Evolutionary conservation across 2,113 vertebrate genomes (phyloP).

Genomic region (Neolamprologus toae): DNA sequence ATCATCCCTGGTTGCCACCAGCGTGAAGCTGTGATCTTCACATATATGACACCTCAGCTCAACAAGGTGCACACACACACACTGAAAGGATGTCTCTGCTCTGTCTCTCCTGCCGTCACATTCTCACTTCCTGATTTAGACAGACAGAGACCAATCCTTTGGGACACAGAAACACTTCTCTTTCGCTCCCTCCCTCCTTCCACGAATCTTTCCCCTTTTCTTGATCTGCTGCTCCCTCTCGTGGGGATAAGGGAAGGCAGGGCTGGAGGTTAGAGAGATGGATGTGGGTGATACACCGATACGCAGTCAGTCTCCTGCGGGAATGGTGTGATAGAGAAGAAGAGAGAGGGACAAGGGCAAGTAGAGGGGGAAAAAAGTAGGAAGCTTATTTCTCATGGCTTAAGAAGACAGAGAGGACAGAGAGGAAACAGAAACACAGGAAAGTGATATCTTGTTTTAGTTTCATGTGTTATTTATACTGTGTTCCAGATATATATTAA

Average conservation of each 20-base stretch:
- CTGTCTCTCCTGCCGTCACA: conserved; percentile 52
- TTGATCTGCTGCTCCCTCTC: conserved; percentile 37
- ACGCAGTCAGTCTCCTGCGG: conserved; percentile 38
- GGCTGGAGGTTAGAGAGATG: conserved; percentile 25
- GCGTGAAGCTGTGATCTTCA: conserved; percentile 62
- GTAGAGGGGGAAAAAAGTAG: background rate
- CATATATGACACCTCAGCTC: conserved; percentile 65
- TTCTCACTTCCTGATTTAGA: conserved; percentile 67
- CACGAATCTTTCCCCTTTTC: conserved; percentile 3
- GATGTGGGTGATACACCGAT: conserved; percentile 31
- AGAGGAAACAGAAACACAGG: background rate
- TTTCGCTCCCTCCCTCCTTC: conserved; percentile 21
- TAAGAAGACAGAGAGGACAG: background rate
- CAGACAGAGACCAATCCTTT: conserved; percentile 62
- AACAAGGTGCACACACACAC: conserved; percentile 33
- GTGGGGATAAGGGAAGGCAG: conserved; percentile 17
- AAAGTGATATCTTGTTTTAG: background rate
- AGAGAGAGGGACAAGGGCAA: background rate
- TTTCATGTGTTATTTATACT: background rate
- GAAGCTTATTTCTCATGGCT: background rate
- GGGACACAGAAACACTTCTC: conserved; percentile 45
- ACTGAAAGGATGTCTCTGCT: conserved; percentile 15
- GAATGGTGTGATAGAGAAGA: conserved; percentile 38
- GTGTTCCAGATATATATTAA: background rate
- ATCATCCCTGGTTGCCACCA: conserved; percentile 53